Evolutionary conservation across 2,797 vertebrate species (phyloP).

Genomic region (Cyclopterus lumpus): DNA sequence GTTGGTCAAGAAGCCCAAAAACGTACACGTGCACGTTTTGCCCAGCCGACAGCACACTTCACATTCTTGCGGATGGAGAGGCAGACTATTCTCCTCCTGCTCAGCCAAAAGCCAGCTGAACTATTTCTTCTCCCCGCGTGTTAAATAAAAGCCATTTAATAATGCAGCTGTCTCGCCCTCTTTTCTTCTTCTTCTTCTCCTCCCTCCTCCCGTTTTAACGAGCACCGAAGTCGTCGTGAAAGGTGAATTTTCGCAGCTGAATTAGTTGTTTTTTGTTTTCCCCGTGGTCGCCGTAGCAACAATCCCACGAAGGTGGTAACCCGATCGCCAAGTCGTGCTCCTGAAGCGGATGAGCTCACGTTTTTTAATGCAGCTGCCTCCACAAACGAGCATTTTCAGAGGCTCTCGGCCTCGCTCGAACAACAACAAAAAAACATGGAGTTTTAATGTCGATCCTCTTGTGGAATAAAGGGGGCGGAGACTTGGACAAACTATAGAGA

Average conservation of each 20-base stretch:
- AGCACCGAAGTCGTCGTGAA: constrained; percentile 2
- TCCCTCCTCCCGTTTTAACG: constrained; percentile 20
- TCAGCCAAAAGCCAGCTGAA: constrained; percentile 5
- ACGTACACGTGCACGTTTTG: no score
- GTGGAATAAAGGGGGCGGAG: neutral
- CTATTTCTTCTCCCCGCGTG: neutral
- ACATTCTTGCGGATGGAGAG: constrained; percentile 72
- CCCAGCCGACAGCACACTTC: constrained; percentile 36
- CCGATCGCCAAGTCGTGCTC: constrained; percentile 6
- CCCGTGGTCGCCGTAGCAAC: constrained; percentile 56
- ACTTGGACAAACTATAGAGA: neutral
- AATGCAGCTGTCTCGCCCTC: neutral
- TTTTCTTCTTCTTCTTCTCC: constrained; percentile 18
- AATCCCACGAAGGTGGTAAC: constrained; percentile 37
- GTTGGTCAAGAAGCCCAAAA: constrained; percentile 52
- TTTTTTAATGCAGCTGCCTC: constrained; percentile 22
- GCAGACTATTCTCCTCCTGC: constrained; percentile 61
- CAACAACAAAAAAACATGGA: no score
- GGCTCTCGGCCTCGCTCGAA: no score
- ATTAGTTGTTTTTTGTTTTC: constrained; percentile 19
- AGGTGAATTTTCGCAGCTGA: constrained; percentile 26
- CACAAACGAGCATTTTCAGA: constrained; percentile 6
- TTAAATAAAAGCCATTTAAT: neutral
- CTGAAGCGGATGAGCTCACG: neutral
- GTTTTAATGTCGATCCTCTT: no score